These are phyloP conservation scores for Melanargia galathea DNA, from an alignment of 2,888 invertebrate genomes.

Conservation along the genomic window DNA sequence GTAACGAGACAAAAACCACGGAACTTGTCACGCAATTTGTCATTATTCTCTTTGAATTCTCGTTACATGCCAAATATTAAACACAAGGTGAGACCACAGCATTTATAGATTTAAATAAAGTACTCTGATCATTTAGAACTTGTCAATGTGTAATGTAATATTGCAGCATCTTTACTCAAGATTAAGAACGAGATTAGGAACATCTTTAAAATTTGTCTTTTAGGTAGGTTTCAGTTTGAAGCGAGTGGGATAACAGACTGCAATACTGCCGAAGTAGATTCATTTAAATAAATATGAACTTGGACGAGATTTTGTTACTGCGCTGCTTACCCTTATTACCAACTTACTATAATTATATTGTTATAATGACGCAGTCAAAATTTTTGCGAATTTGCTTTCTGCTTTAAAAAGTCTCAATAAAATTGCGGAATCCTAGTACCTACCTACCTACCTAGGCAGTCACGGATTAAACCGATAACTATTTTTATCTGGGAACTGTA, in stretches of 20 bases:
- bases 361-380: too few species aligned
- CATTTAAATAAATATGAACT: too few species aligned
- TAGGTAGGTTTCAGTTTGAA: too few species aligned
- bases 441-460: too few species aligned
- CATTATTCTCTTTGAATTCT: slow-evolving; percentile 39
- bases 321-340: too few species aligned
- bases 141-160: not conserved
- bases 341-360: too few species aligned
- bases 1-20: slow-evolving; percentile 49
- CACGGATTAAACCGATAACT: slow-evolving; percentile 9
- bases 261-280: too few species aligned
- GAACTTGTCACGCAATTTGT: slow-evolving; percentile 47
- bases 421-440: slow-evolving; percentile 20
- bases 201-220: too few species aligned
- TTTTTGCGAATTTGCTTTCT: too few species aligned
- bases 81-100: slow-evolving; percentile 33
- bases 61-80: slow-evolving; percentile 43
- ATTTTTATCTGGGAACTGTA: slow-evolving; percentile 20
- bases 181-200: too few species aligned
- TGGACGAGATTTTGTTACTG: too few species aligned
- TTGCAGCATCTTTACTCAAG: not conserved
- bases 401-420: slow-evolving; percentile 16
- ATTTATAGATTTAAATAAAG: slow-evolving; percentile 5
- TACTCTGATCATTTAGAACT: slow-evolving; percentile 1
- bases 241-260: too few species aligned